Evolutionary conservation across 2,888 invertebrate species (phyloP), one percentile per base, ranked within the genome.

Genomic region (Beris morrisii): DNA sequence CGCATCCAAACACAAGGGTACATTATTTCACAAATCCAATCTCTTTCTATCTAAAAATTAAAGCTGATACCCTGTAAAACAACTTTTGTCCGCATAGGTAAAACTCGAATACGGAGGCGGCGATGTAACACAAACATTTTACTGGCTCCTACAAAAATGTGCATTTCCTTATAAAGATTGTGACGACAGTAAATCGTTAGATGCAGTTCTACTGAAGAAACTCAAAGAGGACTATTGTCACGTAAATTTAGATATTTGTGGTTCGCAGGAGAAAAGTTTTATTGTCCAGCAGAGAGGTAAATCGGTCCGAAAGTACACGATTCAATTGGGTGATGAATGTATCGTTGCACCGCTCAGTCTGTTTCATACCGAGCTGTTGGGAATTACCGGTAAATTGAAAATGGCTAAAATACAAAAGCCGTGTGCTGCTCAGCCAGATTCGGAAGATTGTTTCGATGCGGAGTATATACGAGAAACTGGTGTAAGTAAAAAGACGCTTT

Each of bases 361-460:
- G 68, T 95, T 97, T 77, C 89, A 91, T 77, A 93, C 93, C 0
- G 95, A 95, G 78, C 82, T 96, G 66, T 71, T 96, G 28, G 91
- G 90, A 74, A 88, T 95, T 13, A 95, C 95, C 0, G 93, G 93
- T 0, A 75, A 74, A 64, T 77, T 82, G 0, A 92, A 93, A 77
- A 82, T 83, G 32, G 87, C 89, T 1, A 88, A 89, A 72, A 87
- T 88, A 11, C 93, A 93, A 75, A 88, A 85, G 71, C 79, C 86
- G 52, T 81, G 84, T 57, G 89, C 93, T 4, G 83, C 84, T 68
- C 82, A 85, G 4, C 84, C 86, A 70, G 95, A 96, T 76, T 89
- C 95, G 0, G 94, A 95, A 79, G 97, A 97, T 81, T 95, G 95
- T 3, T 93, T 94, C 76, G 96, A 97, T 83, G 93, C 93, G 12